Percentiles rank a stretch among this genome's conserved stretches.
These are phyloP conservation scores for Trichogramma pretiosum DNA, from an alignment of 1,140 invertebrate species.

Conservation along the genomic window DNA sequence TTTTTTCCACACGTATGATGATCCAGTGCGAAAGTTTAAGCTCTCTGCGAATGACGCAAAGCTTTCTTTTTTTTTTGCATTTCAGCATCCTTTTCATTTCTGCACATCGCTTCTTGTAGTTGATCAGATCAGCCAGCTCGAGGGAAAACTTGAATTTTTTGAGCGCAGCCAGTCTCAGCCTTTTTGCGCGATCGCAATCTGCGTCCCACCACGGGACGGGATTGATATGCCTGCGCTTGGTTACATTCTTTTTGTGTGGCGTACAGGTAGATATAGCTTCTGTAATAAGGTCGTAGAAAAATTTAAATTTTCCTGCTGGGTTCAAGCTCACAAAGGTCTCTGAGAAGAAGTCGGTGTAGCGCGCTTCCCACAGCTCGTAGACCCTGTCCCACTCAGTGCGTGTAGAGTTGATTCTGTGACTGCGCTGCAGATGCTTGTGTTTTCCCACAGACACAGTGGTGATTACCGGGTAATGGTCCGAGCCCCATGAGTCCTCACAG, in stretches of 20 bases:
- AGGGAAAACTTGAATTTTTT: conserved; percentile 16
- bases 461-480: conserved; percentile 3
- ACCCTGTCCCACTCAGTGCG: neutral
- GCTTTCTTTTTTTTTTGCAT: conserved; percentile 9
- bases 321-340: neutral
- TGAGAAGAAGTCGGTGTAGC: neutral
- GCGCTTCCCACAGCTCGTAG: neutral
- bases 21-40: neutral
- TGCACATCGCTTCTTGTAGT: conserved; percentile 7
- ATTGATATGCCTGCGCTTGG: neutral
- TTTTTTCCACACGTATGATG: conserved; percentile 9
- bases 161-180: conserved; percentile 2
- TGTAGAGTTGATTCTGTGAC: neutral
- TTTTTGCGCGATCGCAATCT: conserved; percentile 8
- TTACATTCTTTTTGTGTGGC: neutral
- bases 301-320: neutral
- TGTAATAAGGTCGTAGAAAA: neutral
- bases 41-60: conserved; percentile 1
- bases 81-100: conserved; percentile 10
- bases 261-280: neutral
- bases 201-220: conserved; percentile 14
- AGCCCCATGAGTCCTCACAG: neutral
- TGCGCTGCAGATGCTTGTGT: conserved; percentile 10
- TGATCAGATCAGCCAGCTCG: conserved; percentile 4
- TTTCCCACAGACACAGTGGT: conserved; percentile 12